Base-by-base conservation (phyloP, 2,797 vertebrate genomes). In the Sebastes itinus region DNA sequence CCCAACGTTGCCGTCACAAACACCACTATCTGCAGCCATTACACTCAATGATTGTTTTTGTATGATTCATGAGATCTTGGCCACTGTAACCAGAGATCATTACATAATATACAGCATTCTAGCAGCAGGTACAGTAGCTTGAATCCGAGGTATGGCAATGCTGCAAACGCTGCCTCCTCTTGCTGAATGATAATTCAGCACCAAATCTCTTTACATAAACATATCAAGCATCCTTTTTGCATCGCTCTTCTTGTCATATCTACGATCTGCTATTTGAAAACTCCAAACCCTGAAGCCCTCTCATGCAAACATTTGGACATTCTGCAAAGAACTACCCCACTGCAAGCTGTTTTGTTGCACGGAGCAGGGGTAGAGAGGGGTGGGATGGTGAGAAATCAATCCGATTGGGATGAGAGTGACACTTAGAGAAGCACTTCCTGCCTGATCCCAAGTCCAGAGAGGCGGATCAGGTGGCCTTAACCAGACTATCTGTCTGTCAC, bases 351-450 rank as follows among this genome's bases (percentile, higher is more conserved):
- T 85, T 28, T 67, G 25, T 38, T 60, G 32, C 62, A 61, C 10
- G 9, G 35, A 64, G 60, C 9, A 23, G 35, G 49, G 72, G 55
- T 16, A 42, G 59, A 54, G n/a, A 42, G 46, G 56, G 59, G 16
- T 75, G 55, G 69, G 70, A 63, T 46, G 8, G 73, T 28, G 64
- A 74, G 35, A 82, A 91, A 90, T 92, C 78, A 81, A 84, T 89
- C 60, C 8, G 54, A 87, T 27, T 70, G 75, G 71, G 71, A 63
- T 33, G 20, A 82, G 77, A 90, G 78, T 78, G 85, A 87, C 86
- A 88, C 70, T 79, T 80, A 58, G 72, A 82, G 63, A 88, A 80
- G 73, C 75, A 71, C 80, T 90, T 91, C 82, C 88, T 90, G 85
- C 23, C 85, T 72, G 38, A 84, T 85, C 83, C 80, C 20, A 52